phyloP scores from a whole-genome alignment of 2,797 vertebrate species.

The Micropoecilia bifurca region DNA sequence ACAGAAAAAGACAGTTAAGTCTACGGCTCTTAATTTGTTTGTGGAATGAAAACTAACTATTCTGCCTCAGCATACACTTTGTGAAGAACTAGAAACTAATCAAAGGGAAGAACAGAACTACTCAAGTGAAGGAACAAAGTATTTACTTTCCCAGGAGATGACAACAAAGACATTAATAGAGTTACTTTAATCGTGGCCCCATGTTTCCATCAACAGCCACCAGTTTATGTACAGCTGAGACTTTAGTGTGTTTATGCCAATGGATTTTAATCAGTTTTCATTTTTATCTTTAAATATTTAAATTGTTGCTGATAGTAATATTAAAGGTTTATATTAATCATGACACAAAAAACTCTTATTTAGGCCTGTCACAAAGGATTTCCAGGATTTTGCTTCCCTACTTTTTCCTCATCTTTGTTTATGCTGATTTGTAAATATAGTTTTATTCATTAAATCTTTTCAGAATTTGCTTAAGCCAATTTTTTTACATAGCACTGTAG shows the following conservation, averaged over 20 bases:
- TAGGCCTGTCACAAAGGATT: background rate
- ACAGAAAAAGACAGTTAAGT: constrained; percentile 17
- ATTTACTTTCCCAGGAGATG: constrained; percentile 26
- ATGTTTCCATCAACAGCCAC: background rate
- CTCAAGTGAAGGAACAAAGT: constrained; percentile 48
- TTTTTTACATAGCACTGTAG: background rate
- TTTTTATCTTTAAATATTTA: background rate
- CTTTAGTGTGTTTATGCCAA: background rate
- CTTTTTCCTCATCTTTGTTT: background rate
- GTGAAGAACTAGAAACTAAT: constrained; percentile 66
- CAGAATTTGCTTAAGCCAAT: background rate
- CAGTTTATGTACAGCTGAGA: constrained; percentile 25
- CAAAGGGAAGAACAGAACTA: constrained; percentile 55
- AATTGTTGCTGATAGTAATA: background rate
- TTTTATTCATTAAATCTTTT: background rate
- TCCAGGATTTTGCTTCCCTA: background rate
- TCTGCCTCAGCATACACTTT: constrained; percentile 54
- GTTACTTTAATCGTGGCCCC: constrained; percentile 13
- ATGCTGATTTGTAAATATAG: background rate
- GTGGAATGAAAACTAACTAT: constrained; percentile 61
- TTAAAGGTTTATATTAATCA: background rate
- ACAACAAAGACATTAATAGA: constrained; percentile 25
- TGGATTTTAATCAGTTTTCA: background rate
- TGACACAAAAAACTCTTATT: background rate
- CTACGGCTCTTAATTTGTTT: constrained; percentile 51